Evolutionary conservation across 2,888 invertebrate genomes (phyloP), one percentile per base, ranked within the genome.

Genomic region (Sinhomidia bicolor): DNA sequence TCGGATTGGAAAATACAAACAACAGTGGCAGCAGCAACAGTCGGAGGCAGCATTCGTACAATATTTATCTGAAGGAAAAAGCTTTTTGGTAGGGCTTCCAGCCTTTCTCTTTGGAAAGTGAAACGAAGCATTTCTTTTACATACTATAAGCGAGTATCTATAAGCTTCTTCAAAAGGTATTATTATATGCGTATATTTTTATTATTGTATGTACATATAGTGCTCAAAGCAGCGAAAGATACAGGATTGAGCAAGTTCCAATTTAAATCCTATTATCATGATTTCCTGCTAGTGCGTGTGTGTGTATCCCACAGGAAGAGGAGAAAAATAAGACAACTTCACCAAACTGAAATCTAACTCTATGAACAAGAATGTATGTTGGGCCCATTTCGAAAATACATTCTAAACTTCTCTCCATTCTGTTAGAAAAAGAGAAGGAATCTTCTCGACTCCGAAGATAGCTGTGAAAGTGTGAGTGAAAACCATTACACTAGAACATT

Each of bases 211-310:
- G n/a, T n/a, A n/a, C n/a, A n/a, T n/a, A n/a, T n/a, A n/a, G 47
- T 12, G n/a, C 47, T 14, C 84, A 84, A 26, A 23, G 65, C 44
- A 20, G 60, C 44, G 23, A 60, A 62, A 4, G 36, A 62, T 17
- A 20, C 54, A 68, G 85, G 79, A 78, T 79, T 86, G 86, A 80
- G 57, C 80, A 81, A 87, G 44, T 87, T 87, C 81, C 87, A 87
- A 87, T 81, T 87, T 87, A 81, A 87, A 87, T 87, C 87, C 87
- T 87, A 87, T 87, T 87, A 87, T 60, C 76, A 57, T 76, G 87
- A 87, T 87, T 87, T 87, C 81, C 87, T 87, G 57, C 47, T 47
- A 47, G 29, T 32, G 54, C 62, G 87, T 74, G 74, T 54, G 81
- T n/a, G n/a, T n/a, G n/a, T 17, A 79, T 68, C 71, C 71, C 78